phyloP scores from a whole-genome alignment of 2,113 vertebrate genomes.

The Bufo bufo region DNA sequence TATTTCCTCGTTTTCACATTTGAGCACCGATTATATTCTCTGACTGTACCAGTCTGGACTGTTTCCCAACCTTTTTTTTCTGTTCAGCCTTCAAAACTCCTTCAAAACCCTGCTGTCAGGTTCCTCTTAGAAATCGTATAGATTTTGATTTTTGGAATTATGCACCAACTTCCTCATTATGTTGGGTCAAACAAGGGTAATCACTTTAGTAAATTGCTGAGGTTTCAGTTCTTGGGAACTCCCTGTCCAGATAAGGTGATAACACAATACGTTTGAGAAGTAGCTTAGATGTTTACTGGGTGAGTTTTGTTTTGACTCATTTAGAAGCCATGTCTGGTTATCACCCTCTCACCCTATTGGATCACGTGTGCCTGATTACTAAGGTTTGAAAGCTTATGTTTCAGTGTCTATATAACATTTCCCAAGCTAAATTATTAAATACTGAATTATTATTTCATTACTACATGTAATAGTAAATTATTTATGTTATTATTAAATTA shows the following conservation, averaged over 20 bases:
- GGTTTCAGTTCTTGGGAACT: conserved; percentile 5
- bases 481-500: too few species aligned
- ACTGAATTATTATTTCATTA: too few species aligned
- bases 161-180: conserved; percentile 13
- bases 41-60: background rate
- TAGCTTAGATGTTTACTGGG: conserved; percentile 18
- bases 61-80: background rate
- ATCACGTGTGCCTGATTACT: background rate
- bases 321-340: background rate
- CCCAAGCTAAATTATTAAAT: too few species aligned
- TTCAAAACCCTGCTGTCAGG: background rate
- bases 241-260: conserved; percentile 26
- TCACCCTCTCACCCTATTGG: too few species aligned
- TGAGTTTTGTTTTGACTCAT: conserved; percentile 8
- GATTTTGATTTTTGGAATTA: background rate
- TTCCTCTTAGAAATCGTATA: background rate
- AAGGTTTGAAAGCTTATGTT: background rate
- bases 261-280: conserved; percentile 5
- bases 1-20: background rate
- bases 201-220: background rate
- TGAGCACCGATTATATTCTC: background rate
- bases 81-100: background rate
- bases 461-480: too few species aligned
- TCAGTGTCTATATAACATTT: too few species aligned
- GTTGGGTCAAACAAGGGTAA: background rate